These are phyloP conservation scores for Gallinago undulata DNA, from an alignment of 2,113 vertebrate species.

Conservation along the genomic window DNA sequence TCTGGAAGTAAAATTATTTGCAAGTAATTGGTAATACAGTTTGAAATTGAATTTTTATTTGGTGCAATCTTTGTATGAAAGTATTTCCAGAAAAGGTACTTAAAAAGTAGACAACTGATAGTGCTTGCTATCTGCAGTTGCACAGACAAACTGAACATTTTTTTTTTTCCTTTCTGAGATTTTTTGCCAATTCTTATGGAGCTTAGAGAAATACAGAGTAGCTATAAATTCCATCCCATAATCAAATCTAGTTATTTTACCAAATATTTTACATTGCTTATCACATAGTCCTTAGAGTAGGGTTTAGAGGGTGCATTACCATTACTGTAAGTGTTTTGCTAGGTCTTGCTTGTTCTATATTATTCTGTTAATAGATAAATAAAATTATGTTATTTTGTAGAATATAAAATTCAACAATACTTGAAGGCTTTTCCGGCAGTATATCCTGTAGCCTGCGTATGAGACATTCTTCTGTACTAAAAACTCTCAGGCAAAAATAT, in stretches of 20 bases:
- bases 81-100: not conserved
- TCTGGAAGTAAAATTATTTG: not conserved
- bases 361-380: not conserved
- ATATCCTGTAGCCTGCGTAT: rapidly evolving
- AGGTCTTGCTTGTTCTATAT: not conserved
- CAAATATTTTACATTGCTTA: not conserved
- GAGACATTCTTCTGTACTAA: not conserved
- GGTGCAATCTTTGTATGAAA: not conserved
- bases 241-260: not conserved
- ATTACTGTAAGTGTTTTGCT: not conserved
- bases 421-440: not conserved
- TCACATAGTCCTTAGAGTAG: not conserved
- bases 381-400: not conserved
- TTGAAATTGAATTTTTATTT: not conserved
- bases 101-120: not conserved
- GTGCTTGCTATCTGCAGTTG: not conserved
- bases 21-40: not conserved
- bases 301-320: not conserved
- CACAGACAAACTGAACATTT: not conserved
- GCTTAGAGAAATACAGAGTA: not conserved
- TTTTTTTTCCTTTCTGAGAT: not conserved
- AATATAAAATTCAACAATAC: not conserved
- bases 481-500: not conserved
- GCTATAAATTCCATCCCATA: not conserved
- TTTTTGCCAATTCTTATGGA: not conserved